Base-by-base conservation (phyloP, 2,113 vertebrate genomes). In the Promerops cafer region DNA sequence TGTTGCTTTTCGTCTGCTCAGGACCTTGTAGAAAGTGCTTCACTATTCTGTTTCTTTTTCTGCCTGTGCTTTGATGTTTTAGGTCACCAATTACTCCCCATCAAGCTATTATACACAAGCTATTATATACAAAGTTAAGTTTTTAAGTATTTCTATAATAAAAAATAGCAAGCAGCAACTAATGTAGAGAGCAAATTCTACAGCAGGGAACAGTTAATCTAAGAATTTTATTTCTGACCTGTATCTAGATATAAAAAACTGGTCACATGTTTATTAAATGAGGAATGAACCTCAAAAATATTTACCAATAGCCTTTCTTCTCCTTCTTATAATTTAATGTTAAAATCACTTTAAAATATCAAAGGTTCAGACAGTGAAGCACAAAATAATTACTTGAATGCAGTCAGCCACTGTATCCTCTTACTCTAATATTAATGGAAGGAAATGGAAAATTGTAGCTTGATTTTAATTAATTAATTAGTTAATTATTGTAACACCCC, bases 341-440 rank as follows among this genome's bases (percentile, higher is more conserved):
- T 44, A 44, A 44, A 44, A 44, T 13, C 42, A 44, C 42, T 44
- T 64, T 60, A 77, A 93, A 95, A 91, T 69, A 74, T 80, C 90
- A 94, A 94, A 91, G 44, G 33, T 63, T 83, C 27, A 71, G 59
- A 81, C 45, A 70, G 53, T 50, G 61, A 91, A 90, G 60, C 72
- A 65, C 59, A 93, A 96, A 94, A 89, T 69, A 96, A 93, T 94
- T 93, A 89, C 83, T 40, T 84, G 72, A 89, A 83, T 69, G 42
- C 17, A 44, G 42, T 18, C 17, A 44, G 72, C 37, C 72, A 83
- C 77, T 83, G 54, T 83, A 56, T 49, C 54, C 17, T 44, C 42
- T 44, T 44, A 44, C 42, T 91, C 53, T 80, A 81, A 56, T 57
- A 95, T 68, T 83, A 95, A 91, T 42, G 40, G 33, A 12, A 77